phyloP scores from a whole-genome alignment of 2,888 invertebrate genomes.

The Cheilosia variabilis region DNA sequence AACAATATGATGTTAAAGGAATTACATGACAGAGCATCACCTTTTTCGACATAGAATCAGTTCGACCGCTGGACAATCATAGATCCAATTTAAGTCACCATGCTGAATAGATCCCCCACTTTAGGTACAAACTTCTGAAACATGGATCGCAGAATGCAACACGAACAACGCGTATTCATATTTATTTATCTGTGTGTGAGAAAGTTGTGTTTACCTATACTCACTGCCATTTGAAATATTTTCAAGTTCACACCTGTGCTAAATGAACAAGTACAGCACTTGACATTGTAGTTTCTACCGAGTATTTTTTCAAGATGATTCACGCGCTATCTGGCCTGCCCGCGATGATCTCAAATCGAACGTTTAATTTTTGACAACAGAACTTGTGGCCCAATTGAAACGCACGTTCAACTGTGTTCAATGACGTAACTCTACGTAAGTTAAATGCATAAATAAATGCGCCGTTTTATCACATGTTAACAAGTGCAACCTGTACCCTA shows the following conservation, averaged over 20 bases:
- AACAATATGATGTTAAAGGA: too few relatives aligned
- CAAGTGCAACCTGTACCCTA: slow-evolving; percentile 35
- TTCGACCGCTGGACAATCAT: too few relatives aligned
- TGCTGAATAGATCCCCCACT: too few relatives aligned
- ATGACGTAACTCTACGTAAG: background rate
- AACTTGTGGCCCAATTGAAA: too few relatives aligned
- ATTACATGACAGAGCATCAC: too few relatives aligned
- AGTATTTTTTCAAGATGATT: background rate
- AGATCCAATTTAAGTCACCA: too few relatives aligned
- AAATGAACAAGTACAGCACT: background rate
- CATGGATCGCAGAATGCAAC: too few relatives aligned
- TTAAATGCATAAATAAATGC: slow-evolving; percentile 2
- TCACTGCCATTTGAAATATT: background rate
- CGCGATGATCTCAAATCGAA: background rate
- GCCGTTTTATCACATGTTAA: slow-evolving; percentile 2
- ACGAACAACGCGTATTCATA: too few relatives aligned
- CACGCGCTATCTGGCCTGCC: background rate
- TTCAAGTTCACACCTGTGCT: slow-evolving; percentile 4
- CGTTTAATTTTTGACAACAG: background rate
- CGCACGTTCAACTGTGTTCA: background rate
- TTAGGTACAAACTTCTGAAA: too few relatives aligned
- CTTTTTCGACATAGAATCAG: too few relatives aligned
- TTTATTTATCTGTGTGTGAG: background rate
- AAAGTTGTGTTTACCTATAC: background rate
- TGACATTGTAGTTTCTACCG: background rate